Evolutionary conservation across 2,888 invertebrate genomes (phyloP), one percentile per base, ranked within the genome.

Genomic region (Caenorhabditis afra): DNA sequence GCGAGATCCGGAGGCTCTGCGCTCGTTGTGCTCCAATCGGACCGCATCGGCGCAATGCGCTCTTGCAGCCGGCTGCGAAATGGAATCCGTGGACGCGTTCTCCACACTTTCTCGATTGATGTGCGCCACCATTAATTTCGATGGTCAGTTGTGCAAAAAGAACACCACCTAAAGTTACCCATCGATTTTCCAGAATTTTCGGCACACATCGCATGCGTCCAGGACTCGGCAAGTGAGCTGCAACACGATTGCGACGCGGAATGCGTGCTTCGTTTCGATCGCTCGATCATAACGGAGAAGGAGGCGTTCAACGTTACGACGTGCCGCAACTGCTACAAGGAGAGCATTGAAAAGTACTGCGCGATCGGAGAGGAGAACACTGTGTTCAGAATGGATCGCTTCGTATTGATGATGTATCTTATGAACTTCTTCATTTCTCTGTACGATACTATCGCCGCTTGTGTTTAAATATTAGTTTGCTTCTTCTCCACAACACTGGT

Each of bases 161-260:
- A n/a, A n/a, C n/a, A n/a, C n/a, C n/a, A n/a, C n/a, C n/a, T n/a
- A n/a, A n/a, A n/a, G n/a, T n/a, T n/a, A n/a, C n/a, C n/a, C n/a
- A n/a, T n/a, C n/a, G n/a, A n/a, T n/a, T n/a, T 73, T 79, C 12
- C 68, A 79, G 79, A 74, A 58, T 39, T 68, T 11, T 37, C 68
- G 11, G 12, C 14, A 10, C 67, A 74, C 20, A 37, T 79, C 16
- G 49, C n/a, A 2, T 79, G 79, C 18, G 45, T 79, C 7, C 62
- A 79, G 52, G 53, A 74, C 16, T 41, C 59, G 1, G 52, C 53
- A 14, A 57, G 58, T 0, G 74, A 79, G 10, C n/a, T 79, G 12
- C 79, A 79, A n/a, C 74, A 79, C 49, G 70, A 58, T 10, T 79
- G 79, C 35, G 79, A n/a, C n/a, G n/a, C 29, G 0, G 68, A 52